Evolutionary conservation across 2,113 vertebrate genomes (phyloP), one percentile per base, ranked within the genome.

Genomic region (Apus apus): DNA sequence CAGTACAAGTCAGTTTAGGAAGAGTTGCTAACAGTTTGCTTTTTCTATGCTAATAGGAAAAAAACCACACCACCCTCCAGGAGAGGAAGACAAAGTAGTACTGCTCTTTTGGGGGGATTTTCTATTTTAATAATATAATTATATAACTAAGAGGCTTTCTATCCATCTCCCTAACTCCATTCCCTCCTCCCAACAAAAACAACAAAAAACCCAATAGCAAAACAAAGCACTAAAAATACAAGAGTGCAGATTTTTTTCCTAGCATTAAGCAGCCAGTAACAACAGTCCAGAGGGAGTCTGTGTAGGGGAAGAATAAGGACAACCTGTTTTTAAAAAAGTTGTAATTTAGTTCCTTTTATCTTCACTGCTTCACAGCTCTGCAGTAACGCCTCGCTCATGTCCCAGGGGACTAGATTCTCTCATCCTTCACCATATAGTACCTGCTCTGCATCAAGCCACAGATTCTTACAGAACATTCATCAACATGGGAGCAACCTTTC

Each of bases 361-460:
- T 87, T 60, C 45, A 36, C 22, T 64, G 38, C 34, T 93, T 82
- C 62, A 54, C 66, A 87, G 26, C 50, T 91, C 45, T 25, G 26
- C 66, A 68, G 73, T 9, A 79, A 68, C 0, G 0, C n/a, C 50
- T 15, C 7, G 4, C 40, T 65, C 40, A 2, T 3, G 38, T 61
- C 78, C 50, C 86, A 30, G 9, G 23, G 54, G 67, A 65, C 80
- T 50, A 89, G 43, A 45, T 36, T 75, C 18, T 57, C 38, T 72
- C 61, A 85, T 40, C 50, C 62, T 71, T 80, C 64, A 26, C 60
- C 4, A 1, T 5, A 5, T 0, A 84, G n/a, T 70, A 38, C 38
- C 51, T 77, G 58, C 64, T 89, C 60, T 68, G 23, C 64, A 53
- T 66, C 74, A 46, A 48, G 73, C 50, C 53, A 75, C 53, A 76